phyloP scores from a whole-genome alignment of 1,140 invertebrate genomes.

The Temnothorax nylanderi region DNA sequence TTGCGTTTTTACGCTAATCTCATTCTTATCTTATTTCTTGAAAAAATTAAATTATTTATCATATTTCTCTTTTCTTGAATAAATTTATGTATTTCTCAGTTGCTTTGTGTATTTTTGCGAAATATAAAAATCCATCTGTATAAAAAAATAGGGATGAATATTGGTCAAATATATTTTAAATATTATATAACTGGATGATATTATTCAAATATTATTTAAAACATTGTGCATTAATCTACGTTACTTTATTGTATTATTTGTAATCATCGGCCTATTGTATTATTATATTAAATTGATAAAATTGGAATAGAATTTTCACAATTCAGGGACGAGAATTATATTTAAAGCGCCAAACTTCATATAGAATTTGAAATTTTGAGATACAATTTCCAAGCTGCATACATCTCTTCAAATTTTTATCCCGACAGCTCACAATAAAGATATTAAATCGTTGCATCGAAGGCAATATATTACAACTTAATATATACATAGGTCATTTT shows the following conservation, averaged over 20 bases:
- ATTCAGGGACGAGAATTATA: not conserved
- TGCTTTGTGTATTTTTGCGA: too few species aligned
- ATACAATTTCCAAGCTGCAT: not conserved
- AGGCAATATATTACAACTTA: not conserved
- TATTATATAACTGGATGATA: not conserved
- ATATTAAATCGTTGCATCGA: not conserved
- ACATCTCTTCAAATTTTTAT: not conserved
- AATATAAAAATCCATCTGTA: not conserved
- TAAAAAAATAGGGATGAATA: not conserved
- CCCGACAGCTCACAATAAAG: not conserved
- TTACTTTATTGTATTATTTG: not conserved
- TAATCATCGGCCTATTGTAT: not conserved
- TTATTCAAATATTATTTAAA: not conserved
- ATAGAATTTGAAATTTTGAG: not conserved
- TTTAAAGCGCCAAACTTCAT: not conserved
- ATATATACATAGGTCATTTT: not conserved
- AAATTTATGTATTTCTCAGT: not conserved
- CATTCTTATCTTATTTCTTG: not conserved
- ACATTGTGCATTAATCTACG: not conserved
- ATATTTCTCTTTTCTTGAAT: not conserved
- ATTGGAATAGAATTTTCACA: not conserved
- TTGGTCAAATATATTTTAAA: not conserved
- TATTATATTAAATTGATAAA: not conserved
- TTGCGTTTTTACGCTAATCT: too few species aligned
- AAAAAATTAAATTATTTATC: not conserved